Conservation (phyloP, 1,140 invertebrate species). For the Eciton burchellii region DNA sequence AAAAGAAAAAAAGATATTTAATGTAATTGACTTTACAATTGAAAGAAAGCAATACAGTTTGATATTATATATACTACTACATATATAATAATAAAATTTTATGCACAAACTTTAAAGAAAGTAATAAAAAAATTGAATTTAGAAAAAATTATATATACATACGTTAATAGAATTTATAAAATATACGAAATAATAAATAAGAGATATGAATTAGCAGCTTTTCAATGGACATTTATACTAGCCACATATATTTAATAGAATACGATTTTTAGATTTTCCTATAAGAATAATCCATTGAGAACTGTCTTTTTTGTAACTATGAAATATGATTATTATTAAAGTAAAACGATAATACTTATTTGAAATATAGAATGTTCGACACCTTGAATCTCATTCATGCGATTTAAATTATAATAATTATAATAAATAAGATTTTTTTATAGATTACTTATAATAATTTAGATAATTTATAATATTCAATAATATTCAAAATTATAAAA, state of each 20-base stretch:
- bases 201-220: constrained; percentile 15
- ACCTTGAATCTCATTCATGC: background rate
- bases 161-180: constrained; percentile 23
- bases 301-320: background rate
- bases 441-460: constrained; percentile 19
- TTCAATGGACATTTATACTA: constrained; percentile 34
- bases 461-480: background rate
- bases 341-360: constrained; percentile 6
- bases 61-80: constrained; percentile 5
- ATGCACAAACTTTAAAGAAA: constrained; percentile 25
- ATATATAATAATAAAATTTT: constrained; percentile 29
- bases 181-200: constrained; percentile 29
- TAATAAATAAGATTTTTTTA: background rate
- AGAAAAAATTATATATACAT: background rate
- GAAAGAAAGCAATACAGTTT: constrained; percentile 34
- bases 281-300: background rate
- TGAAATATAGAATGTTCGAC: background rate
- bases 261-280: background rate
- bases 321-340: background rate
- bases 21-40: constrained; percentile 10
- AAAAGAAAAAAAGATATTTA: constrained; percentile 6
- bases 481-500: constrained; percentile 27
- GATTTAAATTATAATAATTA: background rate
- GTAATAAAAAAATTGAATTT: background rate
- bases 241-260: constrained; percentile 3